Evolutionary conservation across 2,797 vertebrate genomes (phyloP), one percentile per base, ranked within the genome.

Genomic region (Manis crassicaudata): DNA sequence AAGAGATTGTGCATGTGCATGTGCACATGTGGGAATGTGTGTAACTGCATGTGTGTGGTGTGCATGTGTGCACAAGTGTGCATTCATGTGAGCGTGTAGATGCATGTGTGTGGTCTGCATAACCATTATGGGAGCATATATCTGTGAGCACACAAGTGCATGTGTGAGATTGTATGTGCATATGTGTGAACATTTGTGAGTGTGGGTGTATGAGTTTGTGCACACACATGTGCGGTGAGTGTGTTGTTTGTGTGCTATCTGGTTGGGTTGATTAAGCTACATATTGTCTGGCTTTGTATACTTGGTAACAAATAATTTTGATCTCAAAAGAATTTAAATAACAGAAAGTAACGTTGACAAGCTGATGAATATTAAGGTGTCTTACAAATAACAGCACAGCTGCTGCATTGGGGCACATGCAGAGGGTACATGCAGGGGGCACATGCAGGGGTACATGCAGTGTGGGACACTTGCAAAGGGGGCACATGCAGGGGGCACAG

Each of bases 381-480:
- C 5, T 62, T 7, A 2, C 32, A 18, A 70, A 9, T 7, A 4
- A 18, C 12, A 17, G 5, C 11, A 1, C 1, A 0, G n/a, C 11
- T 23, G 5, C 27, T 18, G 8, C 1, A 5, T 40, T 6, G 43
- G 43, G 13, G 27, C 10, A 1, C 46, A 46, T 46, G 46, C 46
- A 46, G 46, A 11, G 46, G 43, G 10, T 43, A 43, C 46, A 11
- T 46, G 46, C 46, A 46, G 46, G 12, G 46, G 46, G 37, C 37
- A 40, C 37, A 40, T 40, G 37, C 37, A 40, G 46, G 46, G 46
- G 11, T 11, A 11, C 46, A 46, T 46, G 46, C 46, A 46, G 46
- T 11, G 46, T 11, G 46, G 46, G 46, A 46, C 46, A 46, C 46
- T 9, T 46, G 46, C 46, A 46, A 9, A 46, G 46, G 46, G 46